These are phyloP conservation scores for Agrotis exclamationis DNA, from an alignment of 2,888 invertebrate species.

Conservation along the genomic window DNA sequence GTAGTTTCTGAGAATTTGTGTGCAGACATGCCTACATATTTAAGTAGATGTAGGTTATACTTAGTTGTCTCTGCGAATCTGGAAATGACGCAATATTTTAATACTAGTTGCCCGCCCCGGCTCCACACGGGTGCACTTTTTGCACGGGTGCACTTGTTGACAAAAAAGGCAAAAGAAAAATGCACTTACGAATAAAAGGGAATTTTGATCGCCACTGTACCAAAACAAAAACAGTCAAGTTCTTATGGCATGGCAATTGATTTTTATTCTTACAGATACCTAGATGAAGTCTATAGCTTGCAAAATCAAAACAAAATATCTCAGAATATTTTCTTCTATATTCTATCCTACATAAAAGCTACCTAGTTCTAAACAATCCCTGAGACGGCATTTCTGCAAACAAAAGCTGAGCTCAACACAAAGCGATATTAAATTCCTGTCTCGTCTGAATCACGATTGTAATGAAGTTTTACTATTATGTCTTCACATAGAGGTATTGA, in stretches of 20 bases:
- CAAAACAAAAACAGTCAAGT: no score
- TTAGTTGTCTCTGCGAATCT: background rate
- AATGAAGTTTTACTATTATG: conserved; percentile 74
- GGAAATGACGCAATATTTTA: background rate
- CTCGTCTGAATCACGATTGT: conserved; percentile 78
- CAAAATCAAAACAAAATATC: background rate
- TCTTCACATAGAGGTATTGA: background rate
- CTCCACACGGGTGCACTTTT: no score
- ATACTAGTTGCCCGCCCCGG: no score
- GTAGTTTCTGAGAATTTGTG: conserved; percentile 43
- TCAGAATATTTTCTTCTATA: background rate
- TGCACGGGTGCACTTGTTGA: no score
- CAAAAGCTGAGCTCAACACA: conserved; percentile 61
- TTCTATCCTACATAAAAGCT: background rate
- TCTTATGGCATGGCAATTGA: no score
- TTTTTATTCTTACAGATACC: no score
- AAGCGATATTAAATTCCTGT: conserved; percentile 84
- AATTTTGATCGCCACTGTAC: no score
- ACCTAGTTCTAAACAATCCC: conserved; percentile 12
- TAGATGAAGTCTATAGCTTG: background rate
- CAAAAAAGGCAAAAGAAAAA: no score
- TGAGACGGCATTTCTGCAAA: conserved; percentile 52
- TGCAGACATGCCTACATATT: conserved; percentile 10
- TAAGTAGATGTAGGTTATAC: background rate
- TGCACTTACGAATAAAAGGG: no score